phyloP scores from a whole-genome alignment of 2,797 vertebrate species.

The Poecilia gillii region DNA sequence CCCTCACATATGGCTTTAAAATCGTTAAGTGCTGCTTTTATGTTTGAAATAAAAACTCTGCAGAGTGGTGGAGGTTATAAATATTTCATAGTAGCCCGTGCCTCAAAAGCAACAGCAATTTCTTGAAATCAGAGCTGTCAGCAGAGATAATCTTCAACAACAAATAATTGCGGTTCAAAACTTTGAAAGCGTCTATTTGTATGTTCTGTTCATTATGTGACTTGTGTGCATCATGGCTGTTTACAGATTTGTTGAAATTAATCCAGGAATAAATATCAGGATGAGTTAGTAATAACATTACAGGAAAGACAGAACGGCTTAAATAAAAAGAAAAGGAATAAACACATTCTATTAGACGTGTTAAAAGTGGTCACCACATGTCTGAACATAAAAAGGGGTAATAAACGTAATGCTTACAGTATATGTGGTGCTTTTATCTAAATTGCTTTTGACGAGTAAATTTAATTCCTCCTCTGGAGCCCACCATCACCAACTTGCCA shows the following conservation, averaged over 20 bases:
- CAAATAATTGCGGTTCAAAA: background rate
- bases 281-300: background rate
- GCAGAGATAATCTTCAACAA: background rate
- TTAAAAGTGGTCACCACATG: background rate
- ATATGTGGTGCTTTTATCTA: conserved; percentile 26
- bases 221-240: background rate
- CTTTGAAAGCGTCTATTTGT: background rate
- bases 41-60: background rate
- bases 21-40: background rate
- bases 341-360: background rate
- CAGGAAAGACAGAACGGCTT: background rate
- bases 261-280: background rate
- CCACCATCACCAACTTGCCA: conserved; percentile 1
- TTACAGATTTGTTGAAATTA: background rate
- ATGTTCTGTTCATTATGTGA: background rate
- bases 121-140: background rate
- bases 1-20: background rate
- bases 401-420: conserved; percentile 15
- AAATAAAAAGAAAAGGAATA: background rate
- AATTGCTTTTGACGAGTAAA: conserved; percentile 10
- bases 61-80: background rate
- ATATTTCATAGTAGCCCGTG: background rate
- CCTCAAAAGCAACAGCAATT: background rate
- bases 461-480: background rate
- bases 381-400: conserved; percentile 7